Percentiles rank a stretch among this genome's conserved stretches.
Conservation (phyloP, 2,797 vertebrate species). For the Hoplostethus atlanticus region DNA sequence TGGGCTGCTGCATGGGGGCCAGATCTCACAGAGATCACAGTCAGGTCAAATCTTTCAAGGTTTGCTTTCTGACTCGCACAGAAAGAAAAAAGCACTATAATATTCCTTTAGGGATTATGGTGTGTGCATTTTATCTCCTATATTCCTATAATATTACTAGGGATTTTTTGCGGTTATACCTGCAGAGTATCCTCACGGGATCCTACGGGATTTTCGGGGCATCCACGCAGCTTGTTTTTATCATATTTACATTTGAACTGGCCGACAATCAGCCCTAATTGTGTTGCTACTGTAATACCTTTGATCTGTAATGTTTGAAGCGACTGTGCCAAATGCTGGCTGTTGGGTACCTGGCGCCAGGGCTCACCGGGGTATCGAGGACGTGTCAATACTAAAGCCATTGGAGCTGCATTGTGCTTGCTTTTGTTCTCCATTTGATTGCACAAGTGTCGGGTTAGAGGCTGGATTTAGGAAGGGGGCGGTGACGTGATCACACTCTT, state of each 20-base stretch:
- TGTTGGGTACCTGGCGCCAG: constrained; percentile 71
- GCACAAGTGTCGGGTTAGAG: background rate
- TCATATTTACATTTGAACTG: constrained; percentile 76
- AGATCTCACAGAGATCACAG: constrained; percentile 15
- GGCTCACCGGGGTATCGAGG: constrained; percentile 61
- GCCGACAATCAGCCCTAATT: constrained; percentile 73
- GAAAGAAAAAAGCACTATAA: no score
- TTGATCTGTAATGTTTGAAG: constrained; percentile 82
- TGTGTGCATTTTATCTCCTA: no score
- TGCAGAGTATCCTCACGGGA: background rate
- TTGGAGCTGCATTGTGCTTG: constrained; percentile 41
- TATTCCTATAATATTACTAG: no score
- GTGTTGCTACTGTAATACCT: constrained; percentile 84
- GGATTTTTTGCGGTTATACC: no score
- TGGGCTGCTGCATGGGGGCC: constrained; percentile 37
- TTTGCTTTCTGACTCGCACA: background rate
- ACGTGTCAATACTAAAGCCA: constrained; percentile 61
- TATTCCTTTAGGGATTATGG: no score
- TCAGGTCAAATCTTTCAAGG: constrained; percentile 33
- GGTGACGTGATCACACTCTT: background rate
- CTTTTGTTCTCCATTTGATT: constrained; percentile 45
- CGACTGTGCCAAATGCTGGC: constrained; percentile 71
- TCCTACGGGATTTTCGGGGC: constrained; percentile 13
- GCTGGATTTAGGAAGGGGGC: background rate
- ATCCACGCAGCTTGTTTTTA: constrained; percentile 67